Evolutionary conservation across 92 coral and sea anemone species (phyloP).

Genomic region (Porites divaricata): DNA sequence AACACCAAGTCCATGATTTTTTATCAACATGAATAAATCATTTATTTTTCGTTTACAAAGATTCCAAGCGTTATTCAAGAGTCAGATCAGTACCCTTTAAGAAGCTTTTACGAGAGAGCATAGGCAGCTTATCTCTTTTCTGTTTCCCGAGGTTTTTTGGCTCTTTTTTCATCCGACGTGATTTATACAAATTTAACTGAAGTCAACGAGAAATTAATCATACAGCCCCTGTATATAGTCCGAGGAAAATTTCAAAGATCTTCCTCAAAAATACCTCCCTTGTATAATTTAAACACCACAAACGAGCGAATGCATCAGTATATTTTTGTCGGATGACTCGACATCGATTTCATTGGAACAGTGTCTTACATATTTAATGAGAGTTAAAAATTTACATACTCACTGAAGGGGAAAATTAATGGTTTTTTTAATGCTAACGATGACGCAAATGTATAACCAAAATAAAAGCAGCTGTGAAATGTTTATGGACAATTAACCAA

Average conservation of each 20-base stretch:
- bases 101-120: not conserved
- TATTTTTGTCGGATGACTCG: constrained; percentile 2
- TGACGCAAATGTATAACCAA: constrained; percentile 35
- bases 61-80: not conserved
- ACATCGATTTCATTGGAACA: constrained; percentile 28
- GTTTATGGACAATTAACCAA: not conserved
- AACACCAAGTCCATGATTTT: not conserved
- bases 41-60: constrained; percentile 23
- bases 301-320: not conserved
- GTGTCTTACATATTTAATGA: constrained; percentile 41
- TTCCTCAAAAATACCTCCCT: no score
- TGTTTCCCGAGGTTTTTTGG: not conserved
- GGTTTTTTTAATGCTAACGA: constrained; percentile 15
- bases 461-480: constrained; percentile 10
- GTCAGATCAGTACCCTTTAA: not conserved
- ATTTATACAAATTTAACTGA: not conserved
- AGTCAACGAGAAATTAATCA: no score
- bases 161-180: not conserved
- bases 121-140: not conserved
- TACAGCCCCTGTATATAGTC: no score
- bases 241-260: no score
- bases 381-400: constrained; percentile 37
- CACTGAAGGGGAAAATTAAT: constrained; percentile 23
- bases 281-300: not conserved
- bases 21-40: constrained; percentile 25